Evolutionary conservation across 2,113 vertebrate genomes (phyloP), one percentile per base, ranked within the genome.

Genomic region (Tragelaphus buxtoni): DNA sequence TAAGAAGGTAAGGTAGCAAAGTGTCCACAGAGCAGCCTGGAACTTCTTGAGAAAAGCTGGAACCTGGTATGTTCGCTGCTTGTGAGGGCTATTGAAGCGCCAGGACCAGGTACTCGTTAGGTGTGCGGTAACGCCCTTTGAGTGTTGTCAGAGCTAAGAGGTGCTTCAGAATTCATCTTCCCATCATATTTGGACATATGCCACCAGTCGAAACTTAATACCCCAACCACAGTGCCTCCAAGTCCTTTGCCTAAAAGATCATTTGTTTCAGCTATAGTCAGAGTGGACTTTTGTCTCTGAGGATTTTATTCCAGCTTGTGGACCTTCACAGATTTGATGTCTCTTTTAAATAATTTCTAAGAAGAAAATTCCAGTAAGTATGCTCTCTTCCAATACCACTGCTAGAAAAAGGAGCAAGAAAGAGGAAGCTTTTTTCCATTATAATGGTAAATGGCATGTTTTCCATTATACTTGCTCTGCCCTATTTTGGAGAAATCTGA

Each of bases 101-200:
- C 74, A 9, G n/a, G 22, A 8, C 53, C 0, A 0, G 0, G 24
- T 13, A 13, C 69, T 20, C 3, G 0, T 17, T 9, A 45, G 22
- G 10, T 42, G 9, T 9, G 13, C 18, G 7, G 51, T 39, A 3
- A 7, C 4, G 1, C 9, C 2, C 24, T 7, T 22, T 22, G 28
- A 18, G 4, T 11, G 3, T 26, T 3, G 55, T 60, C n/a, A 5
- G 1, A 28, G n/a, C 58, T 56, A 11, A 56, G 28, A 6, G 22
- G 47, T 49, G 35, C 74, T 76, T 28, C 55, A 39, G 16, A 55
- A n/a, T 53, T 81, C 60, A 39, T 79, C 88, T 81, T 61, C 11
- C 20, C 18, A 2, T 79, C 47, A 11, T 14, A 30, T 49, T 91
- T 4, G 51, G 61, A 58, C 28, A 9, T 12, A 7, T 1, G 3